Conservation (phyloP, 1,140 invertebrate genomes). For the Cotesia vestalis region DNA sequence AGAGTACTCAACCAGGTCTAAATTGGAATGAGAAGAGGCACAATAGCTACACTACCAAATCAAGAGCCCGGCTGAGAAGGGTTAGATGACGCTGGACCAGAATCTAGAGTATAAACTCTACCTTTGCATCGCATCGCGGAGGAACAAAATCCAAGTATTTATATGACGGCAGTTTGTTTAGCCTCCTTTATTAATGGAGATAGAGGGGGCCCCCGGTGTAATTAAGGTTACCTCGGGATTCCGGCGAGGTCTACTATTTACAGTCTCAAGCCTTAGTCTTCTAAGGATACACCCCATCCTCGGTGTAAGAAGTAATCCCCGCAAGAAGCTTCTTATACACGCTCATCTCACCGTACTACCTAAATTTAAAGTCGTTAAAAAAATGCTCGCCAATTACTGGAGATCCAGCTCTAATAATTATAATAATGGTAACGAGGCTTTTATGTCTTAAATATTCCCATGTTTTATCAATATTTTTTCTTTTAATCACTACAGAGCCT, state of each 20-base stretch:
- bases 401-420: too few relatives aligned
- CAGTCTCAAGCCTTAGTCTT: neutral
- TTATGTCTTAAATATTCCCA: too few relatives aligned
- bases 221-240: constrained; percentile 55
- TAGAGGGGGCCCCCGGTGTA: constrained; percentile 53
- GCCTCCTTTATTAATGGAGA: constrained; percentile 56
- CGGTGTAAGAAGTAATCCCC: neutral
- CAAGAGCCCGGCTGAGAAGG: constrained; percentile 25
- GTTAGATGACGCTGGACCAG: constrained; percentile 24
- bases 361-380: too few relatives aligned
- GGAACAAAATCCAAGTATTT: constrained; percentile 55
- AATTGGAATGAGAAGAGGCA: constrained; percentile 27
- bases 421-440: too few relatives aligned
- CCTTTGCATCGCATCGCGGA: neutral
- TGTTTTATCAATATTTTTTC: too few relatives aligned
- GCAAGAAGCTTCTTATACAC: constrained; percentile 8
- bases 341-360: neutral
- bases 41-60: neutral
- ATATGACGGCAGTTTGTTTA: constrained; percentile 58
- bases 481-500: too few relatives aligned
- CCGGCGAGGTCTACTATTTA: constrained; percentile 20
- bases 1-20: constrained; percentile 23
- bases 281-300: constrained; percentile 7
- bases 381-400: too few relatives aligned
- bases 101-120: neutral